Evolutionary conservation across 1,140 invertebrate species (phyloP).

Genomic region (Macrosteles quadrilineatus): DNA sequence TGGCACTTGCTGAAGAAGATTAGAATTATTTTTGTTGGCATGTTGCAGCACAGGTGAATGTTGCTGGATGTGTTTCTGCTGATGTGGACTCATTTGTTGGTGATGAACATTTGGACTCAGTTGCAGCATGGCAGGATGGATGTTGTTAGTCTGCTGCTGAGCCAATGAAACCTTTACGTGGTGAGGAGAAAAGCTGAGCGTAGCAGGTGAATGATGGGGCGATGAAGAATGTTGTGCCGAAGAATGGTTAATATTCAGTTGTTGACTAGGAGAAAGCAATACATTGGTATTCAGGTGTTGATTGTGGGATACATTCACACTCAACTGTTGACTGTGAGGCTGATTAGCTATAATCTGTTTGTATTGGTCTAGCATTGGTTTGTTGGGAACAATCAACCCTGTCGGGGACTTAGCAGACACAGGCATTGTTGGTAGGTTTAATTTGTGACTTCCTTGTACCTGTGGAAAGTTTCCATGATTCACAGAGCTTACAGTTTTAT

Average conservation of each 20-base stretch:
- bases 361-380: not conserved
- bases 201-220: not conserved
- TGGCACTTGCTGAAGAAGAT: not conserved
- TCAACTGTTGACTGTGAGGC: constrained; percentile 15
- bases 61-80: not conserved
- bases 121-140: not conserved
- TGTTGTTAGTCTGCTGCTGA: constrained; percentile 1
- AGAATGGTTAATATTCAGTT: constrained; percentile 15
- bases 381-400: not conserved
- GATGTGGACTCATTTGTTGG: constrained; percentile 6
- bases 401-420: constrained; percentile 3
- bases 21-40: not conserved
- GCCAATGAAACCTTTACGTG: not conserved
- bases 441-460: constrained; percentile 5
- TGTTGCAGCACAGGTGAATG: constrained; percentile 1
- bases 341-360: constrained; percentile 1
- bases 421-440: not conserved
- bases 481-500: not conserved
- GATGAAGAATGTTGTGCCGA: not conserved
- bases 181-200: constrained; percentile 1
- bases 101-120: constrained; percentile 20
- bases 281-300: constrained; percentile 1
- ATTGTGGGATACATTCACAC: constrained; percentile 20
- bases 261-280: not conserved
- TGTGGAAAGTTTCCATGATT: too few species aligned